Evolutionary conservation across 2,888 invertebrate genomes (phyloP).

Genomic region (Eremobia ochroleuca): DNA sequence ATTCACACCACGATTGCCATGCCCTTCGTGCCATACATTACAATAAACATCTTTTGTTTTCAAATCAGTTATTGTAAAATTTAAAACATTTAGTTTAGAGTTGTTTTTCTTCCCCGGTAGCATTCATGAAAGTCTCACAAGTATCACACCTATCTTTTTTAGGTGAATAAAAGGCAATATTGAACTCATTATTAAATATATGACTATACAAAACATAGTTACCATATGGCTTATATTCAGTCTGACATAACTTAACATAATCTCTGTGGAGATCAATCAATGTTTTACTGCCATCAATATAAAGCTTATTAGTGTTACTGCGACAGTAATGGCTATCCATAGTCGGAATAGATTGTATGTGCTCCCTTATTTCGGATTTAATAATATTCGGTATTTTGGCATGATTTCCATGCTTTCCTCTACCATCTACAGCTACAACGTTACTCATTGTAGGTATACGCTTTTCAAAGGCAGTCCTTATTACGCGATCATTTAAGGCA

Average conservation of each 20-base stretch:
- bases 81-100: constrained; percentile 13
- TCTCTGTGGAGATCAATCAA: constrained; percentile 30
- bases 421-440: constrained; percentile 11
- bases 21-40: constrained; percentile 17
- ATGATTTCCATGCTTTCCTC: constrained; percentile 21
- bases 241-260: constrained; percentile 22
- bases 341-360: constrained; percentile 42
- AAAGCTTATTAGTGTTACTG: constrained; percentile 33
- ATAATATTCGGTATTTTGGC: constrained; percentile 18
- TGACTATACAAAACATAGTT: constrained; percentile 25
- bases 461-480: constrained; percentile 14
- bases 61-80: constrained; percentile 18
- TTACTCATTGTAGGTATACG: constrained; percentile 12
- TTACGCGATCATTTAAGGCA: constrained; percentile 11
- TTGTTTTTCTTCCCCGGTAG: constrained; percentile 3
- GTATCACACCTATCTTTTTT: constrained; percentile 44
- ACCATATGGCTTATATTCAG: constrained; percentile 36
- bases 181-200: constrained; percentile 45
- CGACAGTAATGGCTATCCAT: constrained; percentile 41
- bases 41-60: constrained; percentile 16
- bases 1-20: constrained; percentile 15
- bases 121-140: constrained; percentile 20
- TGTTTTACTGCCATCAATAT: constrained; percentile 39
- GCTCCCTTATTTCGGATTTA: constrained; percentile 39
- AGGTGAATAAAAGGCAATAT: constrained; percentile 43